phyloP scores from a whole-genome alignment of 2,797 vertebrate species.

The Helarctos malayanus region DNA sequence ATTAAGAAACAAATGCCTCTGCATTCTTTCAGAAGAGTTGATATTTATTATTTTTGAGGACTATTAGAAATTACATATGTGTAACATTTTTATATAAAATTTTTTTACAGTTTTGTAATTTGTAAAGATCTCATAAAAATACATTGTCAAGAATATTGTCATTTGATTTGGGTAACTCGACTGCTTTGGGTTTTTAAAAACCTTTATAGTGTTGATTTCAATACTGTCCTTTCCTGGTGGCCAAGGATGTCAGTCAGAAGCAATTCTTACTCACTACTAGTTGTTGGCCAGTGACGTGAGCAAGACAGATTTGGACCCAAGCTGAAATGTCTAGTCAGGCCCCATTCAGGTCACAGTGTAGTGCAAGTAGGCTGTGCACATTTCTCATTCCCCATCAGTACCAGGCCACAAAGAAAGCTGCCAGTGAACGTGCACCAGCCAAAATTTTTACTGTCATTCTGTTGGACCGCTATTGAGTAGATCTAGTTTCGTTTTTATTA shows the following conservation, averaged over 20 bases:
- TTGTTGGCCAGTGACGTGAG: neutral
- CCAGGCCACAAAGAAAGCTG: neutral
- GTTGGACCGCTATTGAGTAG: neutral
- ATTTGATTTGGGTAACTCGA: constrained; percentile 21
- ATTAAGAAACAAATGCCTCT: neutral
- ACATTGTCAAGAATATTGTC: neutral
- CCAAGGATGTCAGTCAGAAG: neutral
- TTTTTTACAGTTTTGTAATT: neutral
- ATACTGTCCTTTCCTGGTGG: neutral
- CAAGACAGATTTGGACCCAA: neutral
- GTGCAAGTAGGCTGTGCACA: neutral
- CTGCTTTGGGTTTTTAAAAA: constrained; percentile 15
- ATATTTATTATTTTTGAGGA: constrained; percentile 27
- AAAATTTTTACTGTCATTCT: neutral
- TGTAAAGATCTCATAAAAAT: neutral
- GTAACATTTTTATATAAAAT: neutral
- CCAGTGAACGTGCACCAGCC: neutral
- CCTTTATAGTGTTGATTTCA: constrained; percentile 3
- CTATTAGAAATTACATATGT: neutral
- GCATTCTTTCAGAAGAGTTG: neutral
- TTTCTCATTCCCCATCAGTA: neutral
- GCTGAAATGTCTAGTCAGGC: neutral
- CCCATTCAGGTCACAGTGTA: neutral
- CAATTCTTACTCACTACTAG: neutral
- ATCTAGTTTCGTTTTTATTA: neutral